Percentiles rank a stretch among this genome's conserved stretches.
These are phyloP conservation scores for Strix occidentalis DNA, from an alignment of 2,797 vertebrate species.

Conservation along the genomic window DNA sequence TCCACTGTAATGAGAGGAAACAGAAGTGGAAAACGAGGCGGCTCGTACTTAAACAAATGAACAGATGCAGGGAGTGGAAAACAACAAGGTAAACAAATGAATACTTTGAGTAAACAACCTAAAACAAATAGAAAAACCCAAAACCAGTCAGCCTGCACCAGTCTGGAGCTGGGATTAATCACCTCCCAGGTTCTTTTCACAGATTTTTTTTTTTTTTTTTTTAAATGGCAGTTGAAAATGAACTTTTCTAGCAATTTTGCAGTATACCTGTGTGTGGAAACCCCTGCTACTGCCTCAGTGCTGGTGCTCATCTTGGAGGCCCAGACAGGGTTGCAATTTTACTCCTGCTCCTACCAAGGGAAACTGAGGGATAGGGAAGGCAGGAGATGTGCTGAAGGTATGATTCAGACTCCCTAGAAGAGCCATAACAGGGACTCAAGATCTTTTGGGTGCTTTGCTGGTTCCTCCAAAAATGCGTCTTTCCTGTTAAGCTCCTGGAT, in stretches of 20 bases:
- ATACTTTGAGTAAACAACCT: slow-evolving; percentile 59
- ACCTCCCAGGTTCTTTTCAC: background rate
- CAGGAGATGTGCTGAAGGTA: background rate
- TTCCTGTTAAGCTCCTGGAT: background rate
- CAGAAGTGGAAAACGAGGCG: slow-evolving; percentile 54
- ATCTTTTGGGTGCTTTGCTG: background rate
- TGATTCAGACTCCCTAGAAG: background rate
- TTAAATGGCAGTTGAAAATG: background rate
- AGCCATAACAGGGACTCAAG: background rate
- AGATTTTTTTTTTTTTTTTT: background rate
- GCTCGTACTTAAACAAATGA: slow-evolving; percentile 67
- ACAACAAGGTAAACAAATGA: slow-evolving; percentile 72
- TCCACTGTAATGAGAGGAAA: slow-evolving; percentile 65
- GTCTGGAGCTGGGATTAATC: background rate
- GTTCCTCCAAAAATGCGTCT: background rate
- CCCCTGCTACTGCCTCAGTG: background rate
- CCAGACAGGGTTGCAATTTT: background rate
- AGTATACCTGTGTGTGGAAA: background rate
- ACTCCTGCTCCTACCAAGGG: rapidly evolving
- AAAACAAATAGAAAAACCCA: background rate
- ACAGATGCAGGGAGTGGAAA: slow-evolving; percentile 71
- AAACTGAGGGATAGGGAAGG: background rate
- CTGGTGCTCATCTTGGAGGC: background rate
- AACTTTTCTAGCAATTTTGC: background rate
- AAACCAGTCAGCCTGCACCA: background rate